Percentiles rank a stretch among this genome's conserved stretches.
Evolutionary conservation across 2,113 vertebrate genomes (phyloP).

Genomic region (Pogona vitticeps): DNA sequence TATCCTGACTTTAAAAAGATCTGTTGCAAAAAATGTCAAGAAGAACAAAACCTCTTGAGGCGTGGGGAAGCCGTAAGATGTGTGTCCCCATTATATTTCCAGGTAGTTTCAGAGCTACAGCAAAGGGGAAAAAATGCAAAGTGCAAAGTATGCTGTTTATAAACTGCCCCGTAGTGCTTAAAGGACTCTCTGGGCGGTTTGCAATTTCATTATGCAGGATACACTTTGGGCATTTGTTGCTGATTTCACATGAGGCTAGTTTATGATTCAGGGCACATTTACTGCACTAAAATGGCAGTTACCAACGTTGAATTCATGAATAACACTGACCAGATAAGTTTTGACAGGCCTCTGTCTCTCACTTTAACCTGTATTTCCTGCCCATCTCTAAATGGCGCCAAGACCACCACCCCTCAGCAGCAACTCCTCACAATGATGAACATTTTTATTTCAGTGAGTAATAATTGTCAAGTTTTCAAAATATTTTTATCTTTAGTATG

Average conservation of each 20-base stretch:
- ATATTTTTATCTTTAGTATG: conserved; percentile 63
- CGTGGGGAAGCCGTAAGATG: conserved; percentile 66
- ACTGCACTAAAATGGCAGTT: no score
- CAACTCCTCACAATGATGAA: background rate
- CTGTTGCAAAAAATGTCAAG: conserved; percentile 62
- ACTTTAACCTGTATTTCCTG: no score
- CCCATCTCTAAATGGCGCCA: background rate
- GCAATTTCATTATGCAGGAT: no score
- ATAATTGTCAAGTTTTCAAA: conserved; percentile 55
- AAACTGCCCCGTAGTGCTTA: no score
- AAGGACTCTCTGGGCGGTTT: no score
- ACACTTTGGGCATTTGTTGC: no score
- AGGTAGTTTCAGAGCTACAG: conserved; percentile 65
- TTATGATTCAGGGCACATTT: no score
- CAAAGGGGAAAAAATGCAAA: conserved; percentile 50
- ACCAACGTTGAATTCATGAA: no score
- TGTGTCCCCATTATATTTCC: conserved; percentile 61
- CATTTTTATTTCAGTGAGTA: conserved; percentile 37
- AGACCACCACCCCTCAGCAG: background rate
- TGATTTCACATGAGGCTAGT: no score
- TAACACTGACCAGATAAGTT: no score
- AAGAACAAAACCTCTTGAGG: conserved; percentile 64
- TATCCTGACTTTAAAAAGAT: conserved; percentile 71
- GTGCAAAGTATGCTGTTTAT: no score
- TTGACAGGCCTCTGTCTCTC: no score